Base-by-base conservation (phyloP, 2,797 vertebrate genomes). In the Lindbergichthys nudifrons region DNA sequence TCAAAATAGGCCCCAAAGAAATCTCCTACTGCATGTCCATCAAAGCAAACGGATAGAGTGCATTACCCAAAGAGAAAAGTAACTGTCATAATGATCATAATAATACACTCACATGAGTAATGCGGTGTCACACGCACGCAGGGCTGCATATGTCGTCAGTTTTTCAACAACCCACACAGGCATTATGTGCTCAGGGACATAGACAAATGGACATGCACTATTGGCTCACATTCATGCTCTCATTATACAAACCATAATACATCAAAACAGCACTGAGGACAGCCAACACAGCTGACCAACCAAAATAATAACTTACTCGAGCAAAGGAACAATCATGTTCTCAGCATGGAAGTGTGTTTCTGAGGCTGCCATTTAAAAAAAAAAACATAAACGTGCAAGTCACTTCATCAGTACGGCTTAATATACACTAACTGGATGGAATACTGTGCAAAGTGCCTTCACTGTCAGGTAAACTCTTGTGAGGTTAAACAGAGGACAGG, bases 211-310 rank as follows among this genome's bases (percentile, higher is more conserved):
- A 81, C 46, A 39, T 8, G 50, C 79, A 50, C 47, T 3, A 63
- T 21, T 59, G 58, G 79, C 73, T 71, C 60, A 50, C 60, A 58
- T 73, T 77, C 56, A 19, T 10, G 58, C 73, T 70, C 65, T 82
- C 73, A 75, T 87, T 81, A 73, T 47, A 70, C 73, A 75, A 79
- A 79, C 75, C 69, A 60, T 51, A 84, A 84, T 62, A 70, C 66
- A 79, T 73, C 72, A 75, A 70, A 88, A 81, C 62, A 80, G 66
- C 50, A 43, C 15, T 41, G 16, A 69, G 63, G 67, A 64, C 21
- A 43, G 72, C 66, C 43, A 75, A 76, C 58, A 60, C 76, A 72
- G 71, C 74, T 80, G 81, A 88, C 81, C 79, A 36, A 58, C 68
- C 71, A 71, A 69, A 88, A 87, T 59, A 65, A 75, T 57, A 79